These are phyloP conservation scores for Yponomeuta malinellus DNA, from an alignment of 2,888 invertebrate species.

Conservation along the genomic window DNA sequence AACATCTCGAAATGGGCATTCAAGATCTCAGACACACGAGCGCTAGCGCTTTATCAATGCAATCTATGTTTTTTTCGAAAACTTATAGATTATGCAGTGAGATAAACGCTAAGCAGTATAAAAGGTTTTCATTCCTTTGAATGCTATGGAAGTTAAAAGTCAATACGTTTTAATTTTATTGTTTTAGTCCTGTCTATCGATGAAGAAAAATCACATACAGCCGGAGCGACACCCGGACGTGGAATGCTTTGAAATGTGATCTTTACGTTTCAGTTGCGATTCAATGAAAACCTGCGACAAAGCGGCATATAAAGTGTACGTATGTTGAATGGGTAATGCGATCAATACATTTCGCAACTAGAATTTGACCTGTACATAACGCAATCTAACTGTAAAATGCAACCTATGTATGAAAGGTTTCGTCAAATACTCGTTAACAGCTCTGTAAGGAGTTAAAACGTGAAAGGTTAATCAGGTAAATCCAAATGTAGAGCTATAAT, in stretches of 20 bases:
- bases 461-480: conserved; percentile 20
- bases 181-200: background rate
- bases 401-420: background rate
- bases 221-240: background rate
- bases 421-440: background rate
- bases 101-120: background rate
- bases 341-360: background rate
- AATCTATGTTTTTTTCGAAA: background rate
- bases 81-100: background rate
- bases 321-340: background rate
- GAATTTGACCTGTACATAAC: background rate
- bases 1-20: too few species aligned
- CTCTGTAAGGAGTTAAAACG: background rate
- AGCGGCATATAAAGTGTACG: conserved; percentile 1
- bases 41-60: too few species aligned
- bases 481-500: conserved; percentile 32
- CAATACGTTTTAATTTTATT: background rate
- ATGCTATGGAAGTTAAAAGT: background rate
- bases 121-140: background rate
- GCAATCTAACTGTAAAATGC: background rate
- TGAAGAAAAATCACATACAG: background rate
- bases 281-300: conserved; percentile 3
- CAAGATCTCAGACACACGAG: too few species aligned
- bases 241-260: conserved; percentile 14
- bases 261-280: conserved; percentile 9